phyloP scores from a whole-genome alignment of 2,888 invertebrate genomes.

The Andrena praecox region DNA sequence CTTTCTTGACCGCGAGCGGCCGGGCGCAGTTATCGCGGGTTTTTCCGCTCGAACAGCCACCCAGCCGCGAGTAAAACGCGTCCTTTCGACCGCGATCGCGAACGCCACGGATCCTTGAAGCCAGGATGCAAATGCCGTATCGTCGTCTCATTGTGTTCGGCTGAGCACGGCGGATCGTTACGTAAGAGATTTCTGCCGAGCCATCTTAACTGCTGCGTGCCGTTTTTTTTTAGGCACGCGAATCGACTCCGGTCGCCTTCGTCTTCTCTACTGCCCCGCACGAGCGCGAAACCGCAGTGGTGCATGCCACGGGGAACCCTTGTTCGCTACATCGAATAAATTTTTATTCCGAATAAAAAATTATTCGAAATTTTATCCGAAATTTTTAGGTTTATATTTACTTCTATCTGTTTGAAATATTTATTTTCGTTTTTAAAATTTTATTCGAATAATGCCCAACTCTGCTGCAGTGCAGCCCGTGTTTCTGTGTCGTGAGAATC shows the following conservation, averaged over 20 bases:
- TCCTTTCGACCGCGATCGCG: slow-evolving; percentile 57
- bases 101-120: slow-evolving; percentile 67
- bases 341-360: too few relatives aligned
- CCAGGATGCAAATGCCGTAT: slow-evolving; percentile 63
- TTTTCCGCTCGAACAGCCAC: slow-evolving; percentile 48
- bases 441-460: too few relatives aligned
- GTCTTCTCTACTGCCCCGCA: background rate
- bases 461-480: too few relatives aligned
- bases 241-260: background rate
- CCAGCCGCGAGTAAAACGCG: slow-evolving; percentile 41
- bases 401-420: too few relatives aligned
- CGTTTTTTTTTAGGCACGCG: slow-evolving; percentile 32
- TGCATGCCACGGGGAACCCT: too few relatives aligned
- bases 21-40: slow-evolving; percentile 3
- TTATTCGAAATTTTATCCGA: too few relatives aligned
- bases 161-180: slow-evolving; percentile 66
- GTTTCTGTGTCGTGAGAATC: too few relatives aligned
- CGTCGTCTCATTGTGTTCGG: slow-evolving; percentile 72
- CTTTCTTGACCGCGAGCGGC: background rate
- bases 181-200: slow-evolving; percentile 68
- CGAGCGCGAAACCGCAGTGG: too few relatives aligned
- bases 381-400: too few relatives aligned
- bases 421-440: too few relatives aligned
- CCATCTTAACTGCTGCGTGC: slow-evolving; percentile 52
- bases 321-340: too few relatives aligned